Conservation (phyloP, 2,797 vertebrate species). For the Lateolabrax maculatus region DNA sequence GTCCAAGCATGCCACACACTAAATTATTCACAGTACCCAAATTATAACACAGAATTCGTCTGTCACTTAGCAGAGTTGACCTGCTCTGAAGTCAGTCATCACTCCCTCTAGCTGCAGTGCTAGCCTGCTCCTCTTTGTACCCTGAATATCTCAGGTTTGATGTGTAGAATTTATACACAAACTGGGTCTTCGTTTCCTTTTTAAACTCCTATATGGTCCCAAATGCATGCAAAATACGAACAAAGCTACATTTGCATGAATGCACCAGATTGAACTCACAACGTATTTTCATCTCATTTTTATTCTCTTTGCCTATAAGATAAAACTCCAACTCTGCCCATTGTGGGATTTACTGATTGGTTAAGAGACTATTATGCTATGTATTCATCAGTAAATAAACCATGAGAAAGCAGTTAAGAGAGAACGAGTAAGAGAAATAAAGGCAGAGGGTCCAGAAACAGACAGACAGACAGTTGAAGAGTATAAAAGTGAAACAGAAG, state of each 20-base stretch:
- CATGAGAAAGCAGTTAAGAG: conserved; percentile 3
- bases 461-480: neutral
- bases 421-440: neutral
- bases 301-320: conserved; percentile 27
- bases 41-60: conserved; percentile 42
- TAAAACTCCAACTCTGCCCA: conserved; percentile 10
- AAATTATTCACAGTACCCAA: conserved; percentile 67
- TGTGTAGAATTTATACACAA: conserved; percentile 27
- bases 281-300: conserved; percentile 37
- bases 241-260: conserved; percentile 49
- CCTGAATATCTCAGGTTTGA: conserved; percentile 50
- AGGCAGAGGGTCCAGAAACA: conserved; percentile 9
- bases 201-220: conserved; percentile 44
- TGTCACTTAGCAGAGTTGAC: conserved; percentile 46
- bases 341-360: conserved; percentile 15
- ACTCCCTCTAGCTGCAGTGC: conserved; percentile 1
- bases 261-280: conserved; percentile 39
- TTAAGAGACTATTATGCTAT: neutral
- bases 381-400: conserved; percentile 31
- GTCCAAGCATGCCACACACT: conserved; percentile 37
- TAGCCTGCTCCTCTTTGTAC: conserved; percentile 13
- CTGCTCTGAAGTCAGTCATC: conserved; percentile 42
- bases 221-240: conserved; percentile 17
- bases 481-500: conserved; percentile 24
- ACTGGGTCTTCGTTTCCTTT: conserved; percentile 3